These are phyloP conservation scores for Peromyscus eremicus DNA, from an alignment of 2,797 vertebrate species.

Conservation along the genomic window DNA sequence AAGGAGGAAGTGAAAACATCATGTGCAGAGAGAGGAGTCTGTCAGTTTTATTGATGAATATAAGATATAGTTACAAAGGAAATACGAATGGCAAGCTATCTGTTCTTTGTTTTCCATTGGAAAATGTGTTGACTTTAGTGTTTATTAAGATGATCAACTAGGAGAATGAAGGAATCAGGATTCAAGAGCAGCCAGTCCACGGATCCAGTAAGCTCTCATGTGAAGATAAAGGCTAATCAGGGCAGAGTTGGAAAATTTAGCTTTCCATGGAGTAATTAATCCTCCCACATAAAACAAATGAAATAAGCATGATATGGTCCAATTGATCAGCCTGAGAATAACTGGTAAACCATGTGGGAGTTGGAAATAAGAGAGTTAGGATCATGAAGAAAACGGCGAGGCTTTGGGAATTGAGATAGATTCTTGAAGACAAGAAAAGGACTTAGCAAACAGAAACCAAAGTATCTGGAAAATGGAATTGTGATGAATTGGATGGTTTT, in stretches of 20 bases:
- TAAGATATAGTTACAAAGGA: background rate
- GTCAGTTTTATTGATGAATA: background rate
- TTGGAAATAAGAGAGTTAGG: background rate
- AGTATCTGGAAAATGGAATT: background rate
- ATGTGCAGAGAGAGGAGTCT: background rate
- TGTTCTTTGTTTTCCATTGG: background rate
- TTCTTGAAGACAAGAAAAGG: background rate
- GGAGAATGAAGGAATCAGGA: background rate
- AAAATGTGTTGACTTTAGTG: background rate
- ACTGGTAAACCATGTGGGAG: background rate
- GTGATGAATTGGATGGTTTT: background rate
- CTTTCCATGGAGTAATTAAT: background rate
- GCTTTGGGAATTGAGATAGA: background rate
- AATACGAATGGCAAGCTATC: background rate
- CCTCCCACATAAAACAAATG: background rate
- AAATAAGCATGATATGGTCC: background rate
- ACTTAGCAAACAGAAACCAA: background rate
- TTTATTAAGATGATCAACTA: background rate
- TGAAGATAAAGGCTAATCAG: background rate
- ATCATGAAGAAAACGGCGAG: background rate
- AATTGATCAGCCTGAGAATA: background rate
- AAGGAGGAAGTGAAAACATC: background rate
- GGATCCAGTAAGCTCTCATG: background rate
- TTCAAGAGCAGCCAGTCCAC: background rate
- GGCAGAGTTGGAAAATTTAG: background rate